Evolutionary conservation across 2,888 invertebrate genomes (phyloP).

Genomic region (Drosophila yooni): DNA sequence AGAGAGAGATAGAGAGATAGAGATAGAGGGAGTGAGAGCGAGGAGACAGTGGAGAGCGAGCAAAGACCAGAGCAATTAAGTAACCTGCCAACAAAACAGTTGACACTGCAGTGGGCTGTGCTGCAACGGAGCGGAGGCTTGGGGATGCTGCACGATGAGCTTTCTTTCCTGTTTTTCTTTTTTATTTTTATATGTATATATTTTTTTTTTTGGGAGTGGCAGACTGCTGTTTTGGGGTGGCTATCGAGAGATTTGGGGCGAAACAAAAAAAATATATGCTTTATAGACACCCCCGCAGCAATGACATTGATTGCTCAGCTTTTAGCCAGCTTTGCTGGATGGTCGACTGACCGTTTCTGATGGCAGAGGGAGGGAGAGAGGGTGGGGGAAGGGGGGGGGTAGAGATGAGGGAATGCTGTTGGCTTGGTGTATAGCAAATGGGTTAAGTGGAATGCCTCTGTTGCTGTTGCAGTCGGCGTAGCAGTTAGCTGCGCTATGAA

Average conservation of each 20-base stretch:
- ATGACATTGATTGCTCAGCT: slow-evolving; percentile 74
- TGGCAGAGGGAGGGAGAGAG: fast-evolving
- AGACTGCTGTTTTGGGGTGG: slow-evolving; percentile 23
- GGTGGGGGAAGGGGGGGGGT: background rate
- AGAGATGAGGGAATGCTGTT: slow-evolving; percentile 35
- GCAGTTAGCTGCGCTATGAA: slow-evolving; percentile 58
- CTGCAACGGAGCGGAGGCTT: background rate
- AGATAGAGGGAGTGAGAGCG: background rate
- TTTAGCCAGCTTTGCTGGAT: slow-evolving; percentile 44
- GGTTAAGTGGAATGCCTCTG: slow-evolving; percentile 69
- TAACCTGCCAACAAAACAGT: slow-evolving; percentile 83
- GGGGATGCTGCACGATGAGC: slow-evolving; percentile 8
- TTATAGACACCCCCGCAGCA: slow-evolving; percentile 49
- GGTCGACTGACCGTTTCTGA: slow-evolving; percentile 19
- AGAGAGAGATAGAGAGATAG: background rate
- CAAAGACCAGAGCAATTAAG: slow-evolving; percentile 82
- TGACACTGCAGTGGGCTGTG: slow-evolving; percentile 58
- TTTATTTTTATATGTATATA: background rate
- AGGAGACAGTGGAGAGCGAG: background rate
- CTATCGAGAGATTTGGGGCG: slow-evolving; percentile 14
- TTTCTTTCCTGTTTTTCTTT: background rate
- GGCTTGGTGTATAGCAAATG: slow-evolving; percentile 51
- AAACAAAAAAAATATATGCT: slow-evolving; percentile 46
- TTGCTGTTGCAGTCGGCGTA: slow-evolving; percentile 42
- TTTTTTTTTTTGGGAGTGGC: slow-evolving; percentile 16